These are phyloP conservation scores for Aldabrachelys gigantea DNA, from an alignment of 2,113 vertebrate species.

Conservation along the genomic window DNA sequence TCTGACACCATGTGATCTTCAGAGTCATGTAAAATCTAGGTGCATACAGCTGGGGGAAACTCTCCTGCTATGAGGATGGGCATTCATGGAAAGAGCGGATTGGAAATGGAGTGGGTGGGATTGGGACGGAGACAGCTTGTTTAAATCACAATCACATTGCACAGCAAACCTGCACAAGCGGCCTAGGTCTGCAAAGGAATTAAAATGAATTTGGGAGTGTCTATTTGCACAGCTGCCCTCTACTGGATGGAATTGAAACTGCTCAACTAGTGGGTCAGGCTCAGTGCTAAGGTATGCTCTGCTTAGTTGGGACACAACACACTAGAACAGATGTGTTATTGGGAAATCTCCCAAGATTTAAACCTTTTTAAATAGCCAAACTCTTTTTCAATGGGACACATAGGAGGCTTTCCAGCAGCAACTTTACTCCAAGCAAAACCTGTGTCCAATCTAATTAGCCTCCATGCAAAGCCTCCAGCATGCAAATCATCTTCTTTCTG, in stretches of 20 bases:
- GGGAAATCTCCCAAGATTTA: not conserved
- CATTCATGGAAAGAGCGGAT: not conserved
- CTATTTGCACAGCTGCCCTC: not conserved
- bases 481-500: not conserved
- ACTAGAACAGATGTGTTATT: not conserved
- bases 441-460: not conserved
- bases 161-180: not conserved
- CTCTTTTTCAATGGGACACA: not conserved
- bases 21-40: not conserved
- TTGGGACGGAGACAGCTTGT: not conserved
- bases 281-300: fast-evolving
- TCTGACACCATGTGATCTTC: not conserved
- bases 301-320: fast-evolving
- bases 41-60: not conserved
- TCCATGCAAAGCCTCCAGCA: not conserved
- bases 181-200: not conserved
- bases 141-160: not conserved
- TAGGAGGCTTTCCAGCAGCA: not conserved
- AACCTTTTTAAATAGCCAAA: not conserved
- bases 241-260: not conserved
- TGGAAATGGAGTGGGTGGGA: not conserved
- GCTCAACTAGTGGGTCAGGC: not conserved
- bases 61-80: not conserved
- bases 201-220: not conserved
- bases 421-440: not conserved